These are phyloP conservation scores for Caradrina kadenii DNA, from an alignment of 2,888 invertebrate genomes.

Conservation along the genomic window DNA sequence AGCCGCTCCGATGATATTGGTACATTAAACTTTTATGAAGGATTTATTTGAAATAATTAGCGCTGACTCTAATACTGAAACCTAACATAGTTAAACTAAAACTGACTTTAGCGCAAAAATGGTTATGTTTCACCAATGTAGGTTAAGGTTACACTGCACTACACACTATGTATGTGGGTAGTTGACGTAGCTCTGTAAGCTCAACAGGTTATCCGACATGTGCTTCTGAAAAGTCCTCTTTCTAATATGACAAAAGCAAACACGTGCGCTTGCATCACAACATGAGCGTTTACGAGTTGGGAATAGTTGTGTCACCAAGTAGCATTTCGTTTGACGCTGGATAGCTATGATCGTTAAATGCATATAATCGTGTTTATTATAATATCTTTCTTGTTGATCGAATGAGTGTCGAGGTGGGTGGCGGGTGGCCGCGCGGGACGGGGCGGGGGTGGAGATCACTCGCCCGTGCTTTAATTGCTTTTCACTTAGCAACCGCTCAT, in stretches of 20 bases:
- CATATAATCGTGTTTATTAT: constrained; percentile 77
- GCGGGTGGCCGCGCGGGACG: constrained; percentile 67
- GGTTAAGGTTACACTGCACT: constrained; percentile 1
- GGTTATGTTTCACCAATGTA: constrained; percentile 4
- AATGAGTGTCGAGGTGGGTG: constrained; percentile 75
- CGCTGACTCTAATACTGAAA: not conserved
- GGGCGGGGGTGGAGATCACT: constrained; percentile 86
- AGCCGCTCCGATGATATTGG: not conserved
- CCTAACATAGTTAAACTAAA: constrained; percentile 1
- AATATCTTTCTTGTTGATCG: constrained; percentile 84
- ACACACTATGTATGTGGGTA: constrained; percentile 18
- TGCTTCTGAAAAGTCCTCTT: constrained; percentile 7
- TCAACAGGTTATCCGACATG: constrained; percentile 58
- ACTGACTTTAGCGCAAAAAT: not conserved
- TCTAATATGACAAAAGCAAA: not conserved
- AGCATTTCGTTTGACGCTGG: constrained; percentile 26
- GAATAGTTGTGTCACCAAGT: constrained; percentile 11
- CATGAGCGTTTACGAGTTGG: constrained; percentile 31
- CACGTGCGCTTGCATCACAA: constrained; percentile 23
- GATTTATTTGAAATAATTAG: not conserved
- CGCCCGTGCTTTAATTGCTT: constrained; percentile 91
- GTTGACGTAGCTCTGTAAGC: constrained; percentile 31
- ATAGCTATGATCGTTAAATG: constrained; percentile 61
- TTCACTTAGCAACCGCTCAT: constrained; percentile 91
- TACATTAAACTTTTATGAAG: not conserved